Base-by-base conservation (phyloP, 1,140 invertebrate genomes). In the Bombus impatiens region DNA sequence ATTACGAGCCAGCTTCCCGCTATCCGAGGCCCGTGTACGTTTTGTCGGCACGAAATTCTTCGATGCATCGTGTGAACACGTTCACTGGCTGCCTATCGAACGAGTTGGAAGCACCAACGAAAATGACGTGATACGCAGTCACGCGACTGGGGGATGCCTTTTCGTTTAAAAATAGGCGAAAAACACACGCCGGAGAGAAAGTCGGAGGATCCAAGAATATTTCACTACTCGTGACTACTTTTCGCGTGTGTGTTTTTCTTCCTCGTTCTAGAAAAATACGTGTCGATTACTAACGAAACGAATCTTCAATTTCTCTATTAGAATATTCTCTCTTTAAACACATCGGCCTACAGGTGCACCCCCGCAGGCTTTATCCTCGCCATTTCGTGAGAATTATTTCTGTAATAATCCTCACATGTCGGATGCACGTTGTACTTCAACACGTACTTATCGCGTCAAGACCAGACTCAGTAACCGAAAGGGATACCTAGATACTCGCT, bases 1-100 rank as follows among this genome's bases (percentile, higher is more conserved):
- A 91, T 90, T 91, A 91, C 90, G 80, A 85, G 70, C 71, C 86
- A 79, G 86, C 88, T 90, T 89, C 86, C 82, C 78, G 79, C 86
- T 82, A 85, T 85, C 86, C 78, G 79, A 82, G 79, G 42, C 53
- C 75, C 78, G 62, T 77, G 62, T 79, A 65, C 57, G 82, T 65
- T 82, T 35, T 67, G 74, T 79, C 89, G 88, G 67, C 88, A 89
- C 84, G 79, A 87, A 91, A 90, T 90, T 90, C 89, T 87, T 84
- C 72, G 83, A 67, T 65, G 78, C 77, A 37, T 85, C 88, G 86
- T 80, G 88, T 68, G 84, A 86, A 86, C 87, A 82, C 74, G 53
- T 77, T 42, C 44, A 53, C 65, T 13, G 44, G 42, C 15, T 35
- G 77, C 53, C 40, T 70, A 25, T 35, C 57, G 65, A 79, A 79